Conservation (phyloP, 2,888 invertebrate species). For the Hydroisotoma schaefferi region DNA sequence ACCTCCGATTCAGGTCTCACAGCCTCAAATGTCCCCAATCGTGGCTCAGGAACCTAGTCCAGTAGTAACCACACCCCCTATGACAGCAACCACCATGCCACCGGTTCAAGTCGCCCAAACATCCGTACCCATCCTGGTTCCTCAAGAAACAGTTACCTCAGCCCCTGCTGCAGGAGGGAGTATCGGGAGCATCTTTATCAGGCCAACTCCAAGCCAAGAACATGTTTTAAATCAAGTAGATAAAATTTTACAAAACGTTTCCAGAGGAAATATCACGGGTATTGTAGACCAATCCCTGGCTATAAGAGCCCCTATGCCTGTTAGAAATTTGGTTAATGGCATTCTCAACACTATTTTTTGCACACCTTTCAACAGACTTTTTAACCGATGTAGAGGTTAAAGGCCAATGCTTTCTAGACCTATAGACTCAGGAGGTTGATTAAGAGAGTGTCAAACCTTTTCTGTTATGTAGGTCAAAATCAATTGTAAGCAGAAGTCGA, state of each 20-base stretch:
- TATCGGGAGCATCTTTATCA: not conserved
- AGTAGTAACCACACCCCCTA: not conserved
- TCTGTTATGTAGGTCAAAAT: too few species aligned
- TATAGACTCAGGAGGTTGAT: too few species aligned
- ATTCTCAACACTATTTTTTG: slow-evolving; percentile 23
- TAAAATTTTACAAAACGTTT: slow-evolving; percentile 22
- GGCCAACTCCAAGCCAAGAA: slow-evolving; percentile 19
- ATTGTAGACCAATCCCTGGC: slow-evolving; percentile 26
- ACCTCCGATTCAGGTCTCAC: not conserved
- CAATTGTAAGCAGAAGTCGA: too few species aligned
- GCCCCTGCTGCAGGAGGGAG: not conserved
- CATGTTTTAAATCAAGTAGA: slow-evolving; percentile 31
- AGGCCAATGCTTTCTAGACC: too few species aligned
- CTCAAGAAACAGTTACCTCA: not conserved
- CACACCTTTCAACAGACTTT: slow-evolving; percentile 27
- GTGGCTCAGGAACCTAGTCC: slow-evolving; percentile 3
- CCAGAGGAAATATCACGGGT: slow-evolving; percentile 25
- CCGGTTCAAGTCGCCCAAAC: not conserved
- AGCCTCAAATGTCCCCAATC: slow-evolving; percentile 1
- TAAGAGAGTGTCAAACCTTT: too few species aligned
- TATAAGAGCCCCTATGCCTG: slow-evolving; percentile 28
- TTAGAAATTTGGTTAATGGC: slow-evolving; percentile 26
- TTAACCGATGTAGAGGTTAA: slow-evolving; percentile 23
- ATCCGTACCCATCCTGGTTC: not conserved
- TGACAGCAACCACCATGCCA: not conserved